These are phyloP conservation scores for Pterocles gutturalis DNA, from an alignment of 2,113 vertebrate species.

Conservation along the genomic window DNA sequence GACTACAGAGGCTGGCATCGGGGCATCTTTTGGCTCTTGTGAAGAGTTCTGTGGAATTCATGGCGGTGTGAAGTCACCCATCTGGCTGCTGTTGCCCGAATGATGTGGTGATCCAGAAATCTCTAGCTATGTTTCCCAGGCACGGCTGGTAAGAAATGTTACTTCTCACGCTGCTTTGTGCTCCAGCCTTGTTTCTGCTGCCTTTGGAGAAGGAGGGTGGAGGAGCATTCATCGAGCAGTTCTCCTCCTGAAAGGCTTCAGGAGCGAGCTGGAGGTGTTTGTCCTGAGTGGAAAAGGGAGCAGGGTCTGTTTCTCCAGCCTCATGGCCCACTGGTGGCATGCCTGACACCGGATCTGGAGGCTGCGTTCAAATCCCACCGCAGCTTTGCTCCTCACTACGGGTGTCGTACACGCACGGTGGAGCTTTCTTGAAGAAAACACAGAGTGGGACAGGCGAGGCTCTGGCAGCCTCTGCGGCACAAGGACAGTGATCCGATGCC, in stretches of 20 bases:
- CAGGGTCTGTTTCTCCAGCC: neutral
- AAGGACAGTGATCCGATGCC: neutral
- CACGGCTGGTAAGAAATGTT: neutral
- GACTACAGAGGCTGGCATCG: neutral
- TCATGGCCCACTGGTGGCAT: neutral
- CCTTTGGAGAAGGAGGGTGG: neutral
- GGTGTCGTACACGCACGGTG: fast-evolving
- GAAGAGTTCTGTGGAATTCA: neutral
- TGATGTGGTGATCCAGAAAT: neutral
- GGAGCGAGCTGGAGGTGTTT: neutral
- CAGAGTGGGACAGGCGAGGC: neutral
- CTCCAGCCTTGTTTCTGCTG: neutral
- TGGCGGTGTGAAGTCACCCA: neutral
- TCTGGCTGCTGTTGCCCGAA: neutral
- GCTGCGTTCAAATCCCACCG: neutral
- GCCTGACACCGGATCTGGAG: neutral
- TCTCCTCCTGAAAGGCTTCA: neutral
- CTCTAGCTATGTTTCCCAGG: neutral
- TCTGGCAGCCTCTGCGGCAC: neutral
- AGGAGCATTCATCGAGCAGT: neutral
- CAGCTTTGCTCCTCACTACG: neutral
- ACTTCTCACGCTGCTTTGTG: neutral
- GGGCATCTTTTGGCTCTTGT: neutral
- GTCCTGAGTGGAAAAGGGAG: neutral
- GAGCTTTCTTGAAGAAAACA: neutral